Conservation (phyloP, 2,797 vertebrate genomes). For the Phrynocephalus guinanensis region DNA sequence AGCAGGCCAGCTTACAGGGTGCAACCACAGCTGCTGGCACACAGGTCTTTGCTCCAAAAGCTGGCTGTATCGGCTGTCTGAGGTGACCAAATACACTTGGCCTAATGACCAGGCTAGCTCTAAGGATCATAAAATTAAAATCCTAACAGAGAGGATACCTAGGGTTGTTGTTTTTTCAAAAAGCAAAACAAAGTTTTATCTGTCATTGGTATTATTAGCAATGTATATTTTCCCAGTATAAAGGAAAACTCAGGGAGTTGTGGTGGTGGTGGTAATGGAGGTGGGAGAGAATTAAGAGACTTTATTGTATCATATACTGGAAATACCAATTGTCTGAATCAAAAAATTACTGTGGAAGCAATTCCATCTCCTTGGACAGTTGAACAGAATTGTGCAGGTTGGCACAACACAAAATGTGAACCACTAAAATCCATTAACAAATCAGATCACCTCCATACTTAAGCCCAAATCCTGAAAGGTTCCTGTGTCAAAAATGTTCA, state of each 20-base stretch:
- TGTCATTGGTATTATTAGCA: neutral
- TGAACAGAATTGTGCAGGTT: neutral
- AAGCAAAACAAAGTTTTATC: neutral
- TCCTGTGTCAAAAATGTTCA: neutral
- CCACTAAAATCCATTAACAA: conserved; percentile 23
- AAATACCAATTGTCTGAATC: neutral
- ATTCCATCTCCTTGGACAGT: neutral
- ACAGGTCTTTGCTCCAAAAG: no score
- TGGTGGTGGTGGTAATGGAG: neutral
- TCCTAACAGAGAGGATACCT: no score
- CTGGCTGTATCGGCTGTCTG: no score
- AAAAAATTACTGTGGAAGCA: neutral
- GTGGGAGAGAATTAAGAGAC: neutral
- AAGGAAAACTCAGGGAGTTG: neutral
- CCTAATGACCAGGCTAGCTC: no score
- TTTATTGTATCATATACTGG: neutral
- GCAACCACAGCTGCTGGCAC: no score
- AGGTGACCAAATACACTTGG: no score
- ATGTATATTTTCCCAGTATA: neutral
- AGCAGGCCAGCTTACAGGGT: no score
- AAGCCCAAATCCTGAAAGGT: neutral
- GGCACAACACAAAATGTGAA: neutral
- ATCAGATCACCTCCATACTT: neutral
- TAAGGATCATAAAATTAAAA: no score
- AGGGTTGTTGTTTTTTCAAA: neutral